Conservation (phyloP, 2,113 vertebrate genomes). For the Mesocricetus auratus region DNA sequence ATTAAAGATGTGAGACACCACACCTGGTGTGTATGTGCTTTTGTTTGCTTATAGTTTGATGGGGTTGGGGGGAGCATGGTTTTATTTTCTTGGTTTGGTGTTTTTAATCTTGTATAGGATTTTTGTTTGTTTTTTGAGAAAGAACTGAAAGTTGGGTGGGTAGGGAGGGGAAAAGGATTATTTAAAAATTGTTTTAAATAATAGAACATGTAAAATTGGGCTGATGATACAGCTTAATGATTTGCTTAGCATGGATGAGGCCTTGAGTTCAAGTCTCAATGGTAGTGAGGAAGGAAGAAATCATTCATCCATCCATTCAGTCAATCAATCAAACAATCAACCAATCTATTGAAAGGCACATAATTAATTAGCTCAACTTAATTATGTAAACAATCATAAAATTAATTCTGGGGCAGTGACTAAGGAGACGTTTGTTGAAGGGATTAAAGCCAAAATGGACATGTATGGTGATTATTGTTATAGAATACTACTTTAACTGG, state of each 20-base stretch:
- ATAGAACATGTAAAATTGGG: background rate
- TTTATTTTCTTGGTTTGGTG: background rate
- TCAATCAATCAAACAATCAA: background rate
- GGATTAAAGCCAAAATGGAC: background rate
- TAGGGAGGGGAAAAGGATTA: background rate
- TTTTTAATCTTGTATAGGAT: background rate
- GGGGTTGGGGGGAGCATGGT: background rate
- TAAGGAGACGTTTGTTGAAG: background rate
- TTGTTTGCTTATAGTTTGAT: background rate
- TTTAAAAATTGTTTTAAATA: background rate
- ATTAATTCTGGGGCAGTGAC: background rate
- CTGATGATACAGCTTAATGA: background rate
- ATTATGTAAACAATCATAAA: background rate
- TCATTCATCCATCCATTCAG: too few species aligned
- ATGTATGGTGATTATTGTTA: background rate
- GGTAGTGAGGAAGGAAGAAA: background rate
- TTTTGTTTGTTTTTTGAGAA: background rate
- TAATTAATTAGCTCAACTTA: background rate
- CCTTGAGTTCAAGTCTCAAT: background rate
- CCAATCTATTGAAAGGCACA: background rate
- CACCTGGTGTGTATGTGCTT: background rate
- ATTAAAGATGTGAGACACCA: too few species aligned
- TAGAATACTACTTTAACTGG: too few species aligned
- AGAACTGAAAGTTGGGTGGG: background rate
- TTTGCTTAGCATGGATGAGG: background rate